Conservation (phyloP, 2,113 vertebrate genomes). For the Pygoscelis adeliae region DNA sequence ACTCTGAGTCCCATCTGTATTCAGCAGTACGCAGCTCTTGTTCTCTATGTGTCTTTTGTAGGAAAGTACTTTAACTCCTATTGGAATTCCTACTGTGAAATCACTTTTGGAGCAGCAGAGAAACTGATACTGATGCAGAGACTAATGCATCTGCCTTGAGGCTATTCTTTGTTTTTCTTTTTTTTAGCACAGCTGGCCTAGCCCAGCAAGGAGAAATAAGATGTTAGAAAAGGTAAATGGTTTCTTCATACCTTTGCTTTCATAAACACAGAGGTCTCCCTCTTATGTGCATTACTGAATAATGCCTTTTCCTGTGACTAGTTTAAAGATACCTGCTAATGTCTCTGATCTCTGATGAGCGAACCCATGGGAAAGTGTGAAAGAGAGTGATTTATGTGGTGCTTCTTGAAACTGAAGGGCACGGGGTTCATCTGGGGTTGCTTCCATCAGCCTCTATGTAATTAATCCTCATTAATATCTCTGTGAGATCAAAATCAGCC, state of each 20-base stretch:
- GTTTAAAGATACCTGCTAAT: not conserved
- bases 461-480: not conserved
- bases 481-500: not conserved
- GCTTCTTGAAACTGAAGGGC: not conserved
- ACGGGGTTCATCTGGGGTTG: not conserved
- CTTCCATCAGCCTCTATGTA: not conserved
- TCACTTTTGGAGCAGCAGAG: constrained; percentile 2
- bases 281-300: not conserved
- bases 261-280: not conserved
- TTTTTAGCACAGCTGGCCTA: not conserved
- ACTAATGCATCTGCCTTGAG: not conserved
- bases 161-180: not conserved
- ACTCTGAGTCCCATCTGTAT: not conserved
- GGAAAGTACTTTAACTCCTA: constrained; percentile 33
- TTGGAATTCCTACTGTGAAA: constrained; percentile 33
- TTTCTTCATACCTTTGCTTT: not conserved
- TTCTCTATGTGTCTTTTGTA: not conserved
- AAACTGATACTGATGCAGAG: not conserved
- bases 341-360: not conserved
- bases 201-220: not conserved
- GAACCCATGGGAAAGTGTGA: not conserved
- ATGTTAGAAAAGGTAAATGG: not conserved
- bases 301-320: not conserved
- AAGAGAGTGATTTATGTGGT: not conserved
- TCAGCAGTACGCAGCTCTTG: not conserved